phyloP scores from a whole-genome alignment of 1,140 invertebrate genomes.

The Drosophila burlai region DNA sequence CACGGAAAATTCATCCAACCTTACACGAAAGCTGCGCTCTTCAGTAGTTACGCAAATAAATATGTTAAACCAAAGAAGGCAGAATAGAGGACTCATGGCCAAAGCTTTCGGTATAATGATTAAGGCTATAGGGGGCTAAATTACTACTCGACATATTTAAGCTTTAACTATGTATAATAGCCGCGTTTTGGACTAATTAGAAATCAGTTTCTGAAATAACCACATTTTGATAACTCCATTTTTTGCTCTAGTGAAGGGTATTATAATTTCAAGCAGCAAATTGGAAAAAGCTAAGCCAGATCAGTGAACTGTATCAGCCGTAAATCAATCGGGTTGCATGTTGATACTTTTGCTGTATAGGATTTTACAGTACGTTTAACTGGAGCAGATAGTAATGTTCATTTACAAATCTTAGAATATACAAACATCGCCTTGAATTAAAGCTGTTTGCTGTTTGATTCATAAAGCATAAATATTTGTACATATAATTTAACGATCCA shows the following conservation, averaged over 20 bases:
- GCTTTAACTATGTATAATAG: not conserved
- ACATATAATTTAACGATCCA: too few relatives aligned
- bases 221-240: not conserved
- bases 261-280: not conserved
- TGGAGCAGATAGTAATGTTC: too few relatives aligned
- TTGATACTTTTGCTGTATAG: too few relatives aligned
- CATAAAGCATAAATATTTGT: too few relatives aligned
- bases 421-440: too few relatives aligned
- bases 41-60: not conserved
- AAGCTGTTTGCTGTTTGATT: too few relatives aligned
- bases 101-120: conserved; percentile 8
- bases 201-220: not conserved
- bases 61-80: conserved; percentile 9
- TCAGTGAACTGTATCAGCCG: not conserved
- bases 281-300: too few relatives aligned
- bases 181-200: not conserved
- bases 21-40: conserved; percentile 37
- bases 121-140: not conserved
- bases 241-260: not conserved
- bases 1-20: conserved; percentile 31
- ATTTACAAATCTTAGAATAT: too few relatives aligned
- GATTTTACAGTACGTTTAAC: too few relatives aligned
- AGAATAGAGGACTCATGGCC: conserved; percentile 18
- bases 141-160: not conserved
- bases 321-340: not conserved